Conservation (phyloP, 37 sponge, comb jelly and placozoan genomes). For the Spongia lamella region DNA sequence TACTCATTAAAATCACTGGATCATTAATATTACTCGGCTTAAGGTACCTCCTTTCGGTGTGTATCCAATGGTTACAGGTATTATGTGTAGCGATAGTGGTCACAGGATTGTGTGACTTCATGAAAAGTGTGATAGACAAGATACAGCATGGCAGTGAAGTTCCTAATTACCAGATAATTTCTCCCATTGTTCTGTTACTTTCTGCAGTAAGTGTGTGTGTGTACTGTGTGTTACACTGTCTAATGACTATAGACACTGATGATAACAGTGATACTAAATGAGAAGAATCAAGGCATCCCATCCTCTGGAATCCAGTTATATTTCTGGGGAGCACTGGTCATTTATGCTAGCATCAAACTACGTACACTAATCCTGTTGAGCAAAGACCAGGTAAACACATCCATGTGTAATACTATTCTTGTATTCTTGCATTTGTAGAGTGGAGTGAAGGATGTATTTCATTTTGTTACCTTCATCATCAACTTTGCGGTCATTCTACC, state of each 20-base stretch:
- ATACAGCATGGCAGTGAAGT: background rate
- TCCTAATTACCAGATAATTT: slow-evolving; percentile 51
- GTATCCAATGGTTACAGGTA: too few relatives aligned
- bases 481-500: slow-evolving; percentile 25
- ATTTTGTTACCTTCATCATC: slow-evolving; percentile 52
- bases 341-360: slow-evolving; percentile 60
- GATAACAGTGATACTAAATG: slow-evolving; percentile 26
- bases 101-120: slow-evolving; percentile 51
- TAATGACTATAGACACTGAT: slow-evolving; percentile 8
- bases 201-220: slow-evolving; percentile 40
- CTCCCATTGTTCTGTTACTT: slow-evolving; percentile 49
- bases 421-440: slow-evolving; percentile 3
- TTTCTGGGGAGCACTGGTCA: slow-evolving; percentile 69
- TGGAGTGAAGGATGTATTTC: slow-evolving; percentile 36
- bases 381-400: slow-evolving; percentile 42
- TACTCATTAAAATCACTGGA: too few relatives aligned
- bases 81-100: slow-evolving; percentile 11
- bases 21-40: too few relatives aligned
- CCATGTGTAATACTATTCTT: too few relatives aligned
- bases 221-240: too few relatives aligned
- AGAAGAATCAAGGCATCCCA: slow-evolving; percentile 42
- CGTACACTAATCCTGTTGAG: slow-evolving; percentile 51
- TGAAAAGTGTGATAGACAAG: slow-evolving; percentile 38
- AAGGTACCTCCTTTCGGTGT: too few relatives aligned
- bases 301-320: slow-evolving; percentile 63